Base-by-base conservation (phyloP, 2,797 vertebrate species). In the Silurus aristotelis region DNA sequence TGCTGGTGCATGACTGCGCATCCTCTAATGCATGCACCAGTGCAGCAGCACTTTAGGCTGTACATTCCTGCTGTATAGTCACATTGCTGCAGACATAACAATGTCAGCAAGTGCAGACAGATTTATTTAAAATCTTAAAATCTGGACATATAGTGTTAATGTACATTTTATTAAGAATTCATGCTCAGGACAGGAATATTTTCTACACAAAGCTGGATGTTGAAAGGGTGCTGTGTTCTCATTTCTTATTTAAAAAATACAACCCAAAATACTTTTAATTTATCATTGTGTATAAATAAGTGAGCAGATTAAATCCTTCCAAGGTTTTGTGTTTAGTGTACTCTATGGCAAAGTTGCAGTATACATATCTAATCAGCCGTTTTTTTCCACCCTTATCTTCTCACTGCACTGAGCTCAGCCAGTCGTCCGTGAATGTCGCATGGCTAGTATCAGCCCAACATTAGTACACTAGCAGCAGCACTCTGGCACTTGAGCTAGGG, bases 11-110 rank as follows among this genome's bases (percentile, higher is more conserved):
- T 90, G 86, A 88, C 76, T 86, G 84, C 55, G 76, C 89, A 92
- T 90, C 88, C 66, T 84, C 84, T 86, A 80, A 91, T 91, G 77
- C 93, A 92, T 90, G 90, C 86, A 81, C 86, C 81, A 85, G 87
- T 93, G 93, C 93, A 95, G 93, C 89, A 46, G 52, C 73, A 20
- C 52, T 76, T 58, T 56, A 15, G 15, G 52, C n/a, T 15, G 19
- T 71, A 38, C 38, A 38, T 38, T 46, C 68, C 38, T 72, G 70
- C 38, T 46, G 38, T 71, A 12, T 38, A 46, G 31, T 71, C 68
- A 27, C 14, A 5, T 19, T 38, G 75, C 76, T 61, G 56, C 56
- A 78, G 75, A 38, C 56, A 38, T 77, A 27, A 43, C 19, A 27
- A 17, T 9, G 1, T 25, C 8, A 5, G 14, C 73, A 20, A 20